Conservation (phyloP, 2,888 invertebrate genomes). For the Ichneumoninae sp. region DNA sequence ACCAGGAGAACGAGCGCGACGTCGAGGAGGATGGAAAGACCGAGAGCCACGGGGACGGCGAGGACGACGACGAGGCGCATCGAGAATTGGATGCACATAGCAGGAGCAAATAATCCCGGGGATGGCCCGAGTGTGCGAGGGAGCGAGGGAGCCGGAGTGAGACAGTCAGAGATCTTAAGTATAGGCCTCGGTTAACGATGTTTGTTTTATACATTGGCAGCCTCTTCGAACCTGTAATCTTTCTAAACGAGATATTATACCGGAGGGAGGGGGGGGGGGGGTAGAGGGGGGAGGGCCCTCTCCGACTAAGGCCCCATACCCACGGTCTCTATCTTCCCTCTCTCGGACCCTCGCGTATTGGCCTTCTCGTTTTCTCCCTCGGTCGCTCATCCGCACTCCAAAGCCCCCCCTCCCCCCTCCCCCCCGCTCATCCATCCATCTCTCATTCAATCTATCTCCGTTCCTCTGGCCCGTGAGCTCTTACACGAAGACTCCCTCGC, state of each 20-base stretch:
- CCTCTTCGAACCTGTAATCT: conserved; percentile 84
- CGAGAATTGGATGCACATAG: conserved; percentile 67
- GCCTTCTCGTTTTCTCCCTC: conserved; percentile 39
- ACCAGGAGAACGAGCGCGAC: conserved; percentile 43
- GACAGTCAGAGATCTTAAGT: conserved; percentile 77
- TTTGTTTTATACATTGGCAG: conserved; percentile 85
- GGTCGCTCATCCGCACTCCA: conserved; percentile 32
- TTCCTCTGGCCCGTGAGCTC: conserved; percentile 34
- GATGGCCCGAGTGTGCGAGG: conserved; percentile 56
- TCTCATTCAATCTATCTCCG: not conserved
- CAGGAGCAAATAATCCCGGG: conserved; percentile 69
- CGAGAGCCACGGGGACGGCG: not conserved
- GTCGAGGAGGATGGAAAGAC: conserved; percentile 24
- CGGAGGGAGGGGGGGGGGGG: conserved; percentile 23
- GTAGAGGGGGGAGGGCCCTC: conserved; percentile 28
- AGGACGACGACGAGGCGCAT: conserved; percentile 22
- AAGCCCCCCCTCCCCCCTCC: conserved; percentile 17
- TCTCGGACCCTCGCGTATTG: conserved; percentile 43
- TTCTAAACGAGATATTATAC: conserved; percentile 84
- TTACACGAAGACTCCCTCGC: conserved; percentile 39
- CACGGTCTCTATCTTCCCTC: conserved; percentile 41
- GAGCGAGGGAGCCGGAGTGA: conserved; percentile 31
- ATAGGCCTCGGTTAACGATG: conserved; percentile 84
- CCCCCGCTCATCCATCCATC: conserved; percentile 4
- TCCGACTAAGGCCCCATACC: conserved; percentile 62